Conservation (phyloP, 2,797 vertebrate genomes). For the Acrocephalus scirpaceus region DNA sequence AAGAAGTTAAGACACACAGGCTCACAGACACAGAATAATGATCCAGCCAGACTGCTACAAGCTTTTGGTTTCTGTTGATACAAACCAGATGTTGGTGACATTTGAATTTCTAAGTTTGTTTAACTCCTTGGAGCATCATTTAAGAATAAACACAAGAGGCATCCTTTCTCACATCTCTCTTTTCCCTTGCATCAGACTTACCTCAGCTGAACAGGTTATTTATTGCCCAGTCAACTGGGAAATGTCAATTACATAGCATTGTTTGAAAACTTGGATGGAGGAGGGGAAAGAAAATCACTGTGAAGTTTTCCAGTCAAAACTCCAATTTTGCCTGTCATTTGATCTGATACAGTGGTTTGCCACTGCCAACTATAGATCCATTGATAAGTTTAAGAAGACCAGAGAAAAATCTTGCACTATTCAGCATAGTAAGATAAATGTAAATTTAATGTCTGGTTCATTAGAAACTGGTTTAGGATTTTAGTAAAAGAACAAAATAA, state of each 20-base stretch:
- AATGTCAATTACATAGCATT: constrained; percentile 7
- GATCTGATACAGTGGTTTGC: constrained; percentile 37
- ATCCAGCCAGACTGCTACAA: constrained; percentile 2
- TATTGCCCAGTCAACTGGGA: neutral
- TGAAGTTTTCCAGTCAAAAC: constrained; percentile 30
- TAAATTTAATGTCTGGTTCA: neutral
- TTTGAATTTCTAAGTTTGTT: constrained; percentile 38
- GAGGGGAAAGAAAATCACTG: neutral
- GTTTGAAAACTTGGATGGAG: constrained; percentile 17
- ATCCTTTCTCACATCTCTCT: constrained; percentile 31
- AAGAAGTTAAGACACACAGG: neutral
- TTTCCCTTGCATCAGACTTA: constrained; percentile 12
- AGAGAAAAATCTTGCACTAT: neutral
- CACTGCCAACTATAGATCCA: neutral
- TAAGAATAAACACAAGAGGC: constrained; percentile 30
- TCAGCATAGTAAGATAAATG: neutral
- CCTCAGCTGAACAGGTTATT: constrained; percentile 21
- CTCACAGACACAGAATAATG: neutral
- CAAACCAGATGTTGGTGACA: constrained; percentile 35
- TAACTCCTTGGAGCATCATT: constrained; percentile 49
- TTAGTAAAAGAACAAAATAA: neutral
- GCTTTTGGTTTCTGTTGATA: constrained; percentile 22
- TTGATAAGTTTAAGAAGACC: neutral
- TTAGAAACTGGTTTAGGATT: constrained; percentile 7
- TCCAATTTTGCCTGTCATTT: constrained; percentile 38